Base-by-base conservation (phyloP, 2,113 vertebrate genomes). In the Apteryx mantelli region DNA sequence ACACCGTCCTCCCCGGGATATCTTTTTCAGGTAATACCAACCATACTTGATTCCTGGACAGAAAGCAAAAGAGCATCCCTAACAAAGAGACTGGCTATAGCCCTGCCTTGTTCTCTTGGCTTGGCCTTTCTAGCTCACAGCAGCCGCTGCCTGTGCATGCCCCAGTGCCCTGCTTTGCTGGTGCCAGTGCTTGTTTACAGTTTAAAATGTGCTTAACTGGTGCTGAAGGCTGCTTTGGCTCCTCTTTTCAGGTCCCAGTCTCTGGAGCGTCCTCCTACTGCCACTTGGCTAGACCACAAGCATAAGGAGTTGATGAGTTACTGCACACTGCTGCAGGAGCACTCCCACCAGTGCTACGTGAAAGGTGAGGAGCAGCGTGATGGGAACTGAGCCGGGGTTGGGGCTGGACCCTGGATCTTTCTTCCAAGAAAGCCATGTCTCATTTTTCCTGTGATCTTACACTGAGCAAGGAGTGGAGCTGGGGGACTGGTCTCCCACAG, bases 261-360 rank as follows among this genome's bases (percentile, higher is more conserved):
- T 94, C 98, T 99, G 64, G 99, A 99, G 78, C 99, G 99, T 93
- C 98, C 98, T 83, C 97, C 98, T 44, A 86, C 98, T 42, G 98
- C 98, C 68, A 97, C 98, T 38, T 99, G 99, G 99, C 97, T 98
- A 13, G 99, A 99, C 88, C 98, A 99, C 85, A 99, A 99, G 90
- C 98, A 99, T 93, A 99, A 99, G 92, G 99, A 99, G 71, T 95
- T 99, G 84, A 98, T 98, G 74, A 99, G 98, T 91, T 99, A 99
- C 86, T 99, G 99, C 97, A 99, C 98, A 0, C 97, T 99, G 80
- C 98, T 99, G 50, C 99, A 99, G 95, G 99, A 99, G 80, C 98
- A 99, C 48, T 99, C 99, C 68, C 99, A 99, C 93, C 99, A 99
- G 95, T 99, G 99, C 98, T 99, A 99, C 0, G 99, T 99, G 91